Evolutionary conservation across 2,113 vertebrate genomes (phyloP).

Genomic region (Lamprotornis superbus): DNA sequence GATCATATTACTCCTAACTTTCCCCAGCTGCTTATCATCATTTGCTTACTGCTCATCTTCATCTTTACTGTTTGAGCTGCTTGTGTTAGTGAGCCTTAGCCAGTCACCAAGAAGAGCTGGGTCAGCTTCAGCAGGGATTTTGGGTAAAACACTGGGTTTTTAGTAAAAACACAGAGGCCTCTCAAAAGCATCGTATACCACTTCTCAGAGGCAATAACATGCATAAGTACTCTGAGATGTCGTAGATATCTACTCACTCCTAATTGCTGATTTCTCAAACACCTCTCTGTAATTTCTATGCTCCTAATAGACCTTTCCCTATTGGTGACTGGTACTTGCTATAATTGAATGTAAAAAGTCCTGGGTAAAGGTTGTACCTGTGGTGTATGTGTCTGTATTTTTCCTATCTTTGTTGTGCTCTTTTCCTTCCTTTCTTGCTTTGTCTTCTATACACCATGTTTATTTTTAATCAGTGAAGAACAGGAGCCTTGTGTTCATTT

Average conservation of each 20-base stretch:
- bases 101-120: not conserved
- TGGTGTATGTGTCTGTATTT: not conserved
- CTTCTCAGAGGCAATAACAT: not conserved
- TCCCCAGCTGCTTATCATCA: not conserved
- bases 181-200: not conserved
- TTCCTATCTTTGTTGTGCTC: not conserved
- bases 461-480: not conserved
- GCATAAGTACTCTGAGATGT: not conserved
- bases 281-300: not conserved
- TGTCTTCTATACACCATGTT: not conserved
- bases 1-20: not conserved
- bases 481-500: not conserved
- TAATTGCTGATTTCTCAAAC: not conserved
- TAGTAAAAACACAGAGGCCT: not conserved
- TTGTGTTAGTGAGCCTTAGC: accelerated
- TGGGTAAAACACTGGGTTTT: not conserved
- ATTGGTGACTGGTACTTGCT: not conserved
- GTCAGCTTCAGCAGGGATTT: not conserved
- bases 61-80: not conserved
- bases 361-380: not conserved
- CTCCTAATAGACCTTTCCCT: not conserved
- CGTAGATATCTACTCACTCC: not conserved
- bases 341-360: not conserved
- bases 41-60: not conserved
- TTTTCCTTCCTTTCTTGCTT: not conserved